These are phyloP conservation scores for Bimastos eiseni DNA, from an alignment of 2,888 invertebrate genomes.

Conservation along the genomic window DNA sequence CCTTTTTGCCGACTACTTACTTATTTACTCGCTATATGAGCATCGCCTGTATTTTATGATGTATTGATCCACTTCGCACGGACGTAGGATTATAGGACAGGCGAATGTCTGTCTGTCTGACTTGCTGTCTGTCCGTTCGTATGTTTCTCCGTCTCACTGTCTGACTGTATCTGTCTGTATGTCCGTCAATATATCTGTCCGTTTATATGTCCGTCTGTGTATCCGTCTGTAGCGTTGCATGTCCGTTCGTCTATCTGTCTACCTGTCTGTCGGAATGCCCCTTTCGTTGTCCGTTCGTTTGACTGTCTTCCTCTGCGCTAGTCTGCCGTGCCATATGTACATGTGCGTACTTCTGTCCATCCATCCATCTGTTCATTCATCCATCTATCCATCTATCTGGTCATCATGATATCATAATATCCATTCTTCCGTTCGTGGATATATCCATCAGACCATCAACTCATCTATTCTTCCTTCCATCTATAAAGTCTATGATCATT, in stretches of 20 bases:
- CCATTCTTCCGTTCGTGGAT: background rate
- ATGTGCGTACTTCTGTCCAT: background rate
- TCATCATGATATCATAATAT: too few species aligned
- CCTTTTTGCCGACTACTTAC: background rate
- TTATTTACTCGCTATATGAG: background rate
- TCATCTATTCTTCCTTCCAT: background rate
- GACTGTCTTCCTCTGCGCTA: background rate
- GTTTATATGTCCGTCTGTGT: background rate
- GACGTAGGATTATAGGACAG: background rate
- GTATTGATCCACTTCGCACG: background rate
- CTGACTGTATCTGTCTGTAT: background rate
- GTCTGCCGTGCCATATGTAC: background rate
- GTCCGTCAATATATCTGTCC: background rate
- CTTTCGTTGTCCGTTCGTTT: conserved; percentile 9
- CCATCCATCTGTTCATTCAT: background rate
- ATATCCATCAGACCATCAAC: background rate
- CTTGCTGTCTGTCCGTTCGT: background rate
- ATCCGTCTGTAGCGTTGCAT: background rate
- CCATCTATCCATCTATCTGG: background rate
- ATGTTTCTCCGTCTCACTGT: background rate
- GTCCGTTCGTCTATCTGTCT: conserved; percentile 27
- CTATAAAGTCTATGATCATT: too few species aligned
- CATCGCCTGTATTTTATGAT: background rate
- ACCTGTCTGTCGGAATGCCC: background rate
- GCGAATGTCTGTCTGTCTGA: background rate